phyloP scores from a whole-genome alignment of 2,113 vertebrate species.

The Caracal caracal region DNA sequence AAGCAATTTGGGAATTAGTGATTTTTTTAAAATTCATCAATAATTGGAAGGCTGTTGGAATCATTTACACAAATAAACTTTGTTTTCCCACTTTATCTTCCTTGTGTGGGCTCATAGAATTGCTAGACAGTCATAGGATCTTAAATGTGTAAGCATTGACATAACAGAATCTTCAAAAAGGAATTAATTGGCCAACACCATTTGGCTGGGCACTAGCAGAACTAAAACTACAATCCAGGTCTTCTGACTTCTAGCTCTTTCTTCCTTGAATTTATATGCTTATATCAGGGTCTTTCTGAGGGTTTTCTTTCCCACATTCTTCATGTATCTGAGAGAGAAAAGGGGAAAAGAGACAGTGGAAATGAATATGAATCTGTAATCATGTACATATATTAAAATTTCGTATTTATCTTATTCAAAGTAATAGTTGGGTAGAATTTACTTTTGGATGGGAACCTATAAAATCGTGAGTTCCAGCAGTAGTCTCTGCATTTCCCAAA shows the following conservation, averaged over 20 bases:
- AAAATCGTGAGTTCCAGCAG: not conserved
- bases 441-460: not conserved
- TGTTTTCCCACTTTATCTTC: not conserved
- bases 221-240: not conserved
- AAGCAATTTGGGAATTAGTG: not conserved
- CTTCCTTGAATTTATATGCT: not conserved
- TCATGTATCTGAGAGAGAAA: not conserved
- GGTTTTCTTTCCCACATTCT: not conserved
- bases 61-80: not conserved
- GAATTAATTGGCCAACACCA: not conserved
- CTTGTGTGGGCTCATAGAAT: not conserved
- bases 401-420: not conserved
- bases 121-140: slow-evolving; percentile 3
- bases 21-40: not conserved
- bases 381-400: not conserved
- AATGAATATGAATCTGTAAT: slow-evolving; percentile 32
- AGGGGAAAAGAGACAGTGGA: not conserved
- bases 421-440: not conserved
- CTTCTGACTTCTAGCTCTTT: not conserved
- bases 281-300: not conserved
- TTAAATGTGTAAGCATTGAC: slow-evolving; percentile 28
- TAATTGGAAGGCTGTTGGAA: slow-evolving; percentile 3
- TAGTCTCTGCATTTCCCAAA: not conserved
- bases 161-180: slow-evolving; percentile 31
- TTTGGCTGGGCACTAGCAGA: not conserved